Evolutionary conservation across 2,888 invertebrate genomes (phyloP), one percentile per base, ranked within the genome.

Genomic region (Caradrina kadenii): DNA sequence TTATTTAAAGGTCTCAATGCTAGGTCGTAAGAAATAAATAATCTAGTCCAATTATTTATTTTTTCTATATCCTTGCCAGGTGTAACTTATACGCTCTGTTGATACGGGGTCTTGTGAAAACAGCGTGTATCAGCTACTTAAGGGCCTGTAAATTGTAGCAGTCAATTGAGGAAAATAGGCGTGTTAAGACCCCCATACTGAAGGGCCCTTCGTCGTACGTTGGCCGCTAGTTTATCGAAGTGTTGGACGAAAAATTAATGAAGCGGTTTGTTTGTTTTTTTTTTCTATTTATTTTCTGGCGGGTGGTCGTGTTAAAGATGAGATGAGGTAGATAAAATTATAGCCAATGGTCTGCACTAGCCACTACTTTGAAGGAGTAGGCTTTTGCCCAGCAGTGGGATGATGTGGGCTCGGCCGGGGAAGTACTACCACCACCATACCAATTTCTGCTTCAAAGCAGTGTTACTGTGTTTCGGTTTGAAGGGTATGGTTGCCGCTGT

Each of bases 91-190:
- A 8, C 50, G 5, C 17, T 42, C 17, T 67, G 53, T 75, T 72
- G 21, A 45, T 67, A 58, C n/a, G 54, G 53, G 76, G 21, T 53
- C 68, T 19, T 55, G 21, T 22, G 50, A 73, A 76, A 76, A 76
- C 73, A 26, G 26, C 58, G 17, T 62, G 53, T 76, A 59, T 70
- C 69, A 69, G 17, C 17, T 70, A 70, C 50, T 59, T 52, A 50
- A 60, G 63, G 5, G 39, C 54, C 22, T 31, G 63, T 63, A 77
- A 63, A 70, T 71, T 77, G 59, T 74, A 19, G 53, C 19, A 26
- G 21, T 1, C 58, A 49, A 63, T 63, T 74, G 71, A 63, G 77
- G 74, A 70, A 76, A 74, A 62, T 54, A 70, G 53, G n/a, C 10
- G 15, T 35, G 53, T 70, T 62, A 59, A 35, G 54, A 52, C 55